Evolutionary conservation across 1,140 invertebrate species (phyloP).

Genomic region (Platyscapa corneri): DNA sequence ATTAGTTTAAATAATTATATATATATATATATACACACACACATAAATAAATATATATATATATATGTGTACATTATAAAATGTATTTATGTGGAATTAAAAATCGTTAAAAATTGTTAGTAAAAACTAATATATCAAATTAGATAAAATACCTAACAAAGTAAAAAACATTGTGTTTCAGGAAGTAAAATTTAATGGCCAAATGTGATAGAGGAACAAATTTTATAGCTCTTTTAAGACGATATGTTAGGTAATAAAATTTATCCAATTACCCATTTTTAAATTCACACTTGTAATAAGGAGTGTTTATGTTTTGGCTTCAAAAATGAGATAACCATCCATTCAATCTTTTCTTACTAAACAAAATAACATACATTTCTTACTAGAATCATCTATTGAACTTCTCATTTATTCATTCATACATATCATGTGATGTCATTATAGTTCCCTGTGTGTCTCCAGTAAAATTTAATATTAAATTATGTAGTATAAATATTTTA

Average conservation of each 20-base stretch:
- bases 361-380: constrained; percentile 50
- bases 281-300: constrained; percentile 58
- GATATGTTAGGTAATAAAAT: constrained; percentile 69
- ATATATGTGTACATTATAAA: neutral
- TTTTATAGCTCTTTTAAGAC: constrained; percentile 67
- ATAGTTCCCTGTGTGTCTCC: constrained; percentile 52
- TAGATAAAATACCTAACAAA: constrained; percentile 10
- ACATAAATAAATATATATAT: too few relatives aligned
- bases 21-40: neutral
- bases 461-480: constrained; percentile 25
- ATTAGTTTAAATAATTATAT: constrained; percentile 31
- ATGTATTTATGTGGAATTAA: constrained; percentile 57
- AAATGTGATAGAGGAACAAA: constrained; percentile 67
- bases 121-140: constrained; percentile 21
- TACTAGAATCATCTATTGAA: constrained; percentile 30
- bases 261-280: constrained; percentile 61
- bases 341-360: constrained; percentile 56
- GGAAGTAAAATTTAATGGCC: constrained; percentile 70
- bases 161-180: constrained; percentile 69
- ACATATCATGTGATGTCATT: constrained; percentile 42
- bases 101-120: constrained; percentile 43
- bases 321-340: constrained; percentile 57
- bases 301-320: constrained; percentile 56
- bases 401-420: constrained; percentile 27
- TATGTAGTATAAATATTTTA: neutral